Evolutionary conservation across 2,113 vertebrate species (phyloP).

Genomic region (Psilopogon haemacephalus): DNA sequence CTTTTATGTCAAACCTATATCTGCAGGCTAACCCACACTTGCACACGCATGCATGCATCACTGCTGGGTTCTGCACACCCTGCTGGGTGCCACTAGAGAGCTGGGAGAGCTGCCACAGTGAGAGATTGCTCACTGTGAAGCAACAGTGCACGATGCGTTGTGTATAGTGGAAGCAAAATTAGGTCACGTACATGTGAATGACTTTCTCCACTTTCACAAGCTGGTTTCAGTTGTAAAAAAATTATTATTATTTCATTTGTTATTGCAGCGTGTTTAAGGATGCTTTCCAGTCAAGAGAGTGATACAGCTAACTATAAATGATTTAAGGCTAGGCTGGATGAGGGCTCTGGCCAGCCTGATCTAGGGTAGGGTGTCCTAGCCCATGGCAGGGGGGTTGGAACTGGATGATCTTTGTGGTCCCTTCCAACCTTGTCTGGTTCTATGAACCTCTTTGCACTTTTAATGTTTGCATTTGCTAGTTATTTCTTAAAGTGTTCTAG

Average conservation of each 20-base stretch:
- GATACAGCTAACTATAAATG: not conserved
- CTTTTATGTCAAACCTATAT: not conserved
- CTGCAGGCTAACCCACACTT: not conserved
- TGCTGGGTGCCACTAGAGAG: not conserved
- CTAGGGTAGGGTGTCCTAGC: too few species aligned
- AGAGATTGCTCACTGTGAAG: not conserved
- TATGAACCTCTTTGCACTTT: too few species aligned
- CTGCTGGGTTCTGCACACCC: fast-evolving
- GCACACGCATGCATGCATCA: too few species aligned
- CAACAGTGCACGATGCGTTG: not conserved
- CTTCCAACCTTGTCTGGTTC: too few species aligned
- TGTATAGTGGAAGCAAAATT: not conserved
- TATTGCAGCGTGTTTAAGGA: not conserved
- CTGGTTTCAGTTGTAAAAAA: not conserved
- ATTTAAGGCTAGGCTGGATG: too few species aligned
- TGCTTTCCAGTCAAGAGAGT: not conserved
- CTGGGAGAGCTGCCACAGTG: not conserved
- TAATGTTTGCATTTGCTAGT: too few species aligned
- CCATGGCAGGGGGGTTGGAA: too few species aligned
- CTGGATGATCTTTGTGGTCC: too few species aligned
- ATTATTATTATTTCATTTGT: not conserved
- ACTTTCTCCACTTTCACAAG: not conserved
- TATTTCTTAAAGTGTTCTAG: too few species aligned
- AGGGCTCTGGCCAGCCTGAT: too few species aligned
- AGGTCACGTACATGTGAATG: not conserved